phyloP scores from a whole-genome alignment of 2,888 invertebrate genomes.

The Meiosimyza platycephala region DNA sequence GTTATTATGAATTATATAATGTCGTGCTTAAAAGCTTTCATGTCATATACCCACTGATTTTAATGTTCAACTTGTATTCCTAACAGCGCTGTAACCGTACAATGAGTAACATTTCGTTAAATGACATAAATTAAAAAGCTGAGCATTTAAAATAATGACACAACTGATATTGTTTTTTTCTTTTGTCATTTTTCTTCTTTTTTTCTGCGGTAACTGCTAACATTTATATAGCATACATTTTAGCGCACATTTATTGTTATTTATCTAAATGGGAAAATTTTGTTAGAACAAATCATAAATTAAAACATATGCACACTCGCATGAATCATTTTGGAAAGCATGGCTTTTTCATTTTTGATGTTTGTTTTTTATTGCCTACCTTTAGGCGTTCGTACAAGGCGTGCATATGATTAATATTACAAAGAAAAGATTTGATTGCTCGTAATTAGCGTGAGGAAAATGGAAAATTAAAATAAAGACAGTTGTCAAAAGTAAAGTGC shows the following conservation, averaged over 20 bases:
- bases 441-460: not conserved
- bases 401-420: too few species aligned
- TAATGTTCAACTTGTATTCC: not conserved
- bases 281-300: too few species aligned
- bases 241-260: slow-evolving; percentile 24
- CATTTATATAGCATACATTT: too few species aligned
- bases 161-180: slow-evolving; percentile 48
- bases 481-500: not conserved
- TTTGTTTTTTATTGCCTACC: not conserved
- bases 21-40: slow-evolving; percentile 63
- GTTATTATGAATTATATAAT: slow-evolving; percentile 63
- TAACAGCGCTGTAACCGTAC: slow-evolving; percentile 37
- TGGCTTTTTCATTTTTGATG: slow-evolving; percentile 1
- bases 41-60: slow-evolving; percentile 49
- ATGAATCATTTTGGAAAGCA: slow-evolving; percentile 36
- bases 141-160: slow-evolving; percentile 53
- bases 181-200: slow-evolving; percentile 26
- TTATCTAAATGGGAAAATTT: slow-evolving; percentile 15
- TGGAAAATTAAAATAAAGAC: not conserved
- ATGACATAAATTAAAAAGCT: slow-evolving; percentile 58
- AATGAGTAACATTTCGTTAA: slow-evolving; percentile 50
- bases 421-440: not conserved
- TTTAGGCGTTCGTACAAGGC: too few species aligned
- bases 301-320: too few species aligned
- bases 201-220: too few species aligned